Percentiles rank a stretch among this genome's conserved stretches.
These are phyloP conservation scores for Caerostris darwini DNA, from an alignment of 1,140 invertebrate genomes.

Conservation along the genomic window DNA sequence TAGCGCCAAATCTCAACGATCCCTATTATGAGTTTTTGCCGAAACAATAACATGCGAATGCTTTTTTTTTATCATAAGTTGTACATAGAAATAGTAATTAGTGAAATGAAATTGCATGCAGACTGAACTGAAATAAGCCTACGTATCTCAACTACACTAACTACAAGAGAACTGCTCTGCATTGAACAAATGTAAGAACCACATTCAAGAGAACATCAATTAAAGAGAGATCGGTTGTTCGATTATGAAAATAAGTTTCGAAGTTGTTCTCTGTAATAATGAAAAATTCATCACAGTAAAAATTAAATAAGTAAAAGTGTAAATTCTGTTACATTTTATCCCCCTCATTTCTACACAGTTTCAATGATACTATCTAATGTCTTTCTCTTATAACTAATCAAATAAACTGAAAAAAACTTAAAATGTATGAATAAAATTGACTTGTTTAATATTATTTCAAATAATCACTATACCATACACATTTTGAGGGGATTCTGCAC, in stretches of 20 bases:
- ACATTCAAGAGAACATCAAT: background rate
- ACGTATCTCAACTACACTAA: background rate
- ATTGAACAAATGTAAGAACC: background rate
- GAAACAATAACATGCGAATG: too few relatives aligned
- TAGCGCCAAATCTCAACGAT: too few relatives aligned
- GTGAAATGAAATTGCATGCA: background rate
- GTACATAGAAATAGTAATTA: too few relatives aligned
- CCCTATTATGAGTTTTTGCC: too few relatives aligned
- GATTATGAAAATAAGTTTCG: background rate
- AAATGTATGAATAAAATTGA: too few relatives aligned
- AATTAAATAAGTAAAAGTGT: background rate
- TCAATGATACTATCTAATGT: background rate
- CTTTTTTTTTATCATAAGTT: too few relatives aligned
- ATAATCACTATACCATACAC: too few relatives aligned
- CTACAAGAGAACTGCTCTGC: background rate
- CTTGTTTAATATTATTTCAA: too few relatives aligned
- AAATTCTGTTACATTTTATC: background rate
- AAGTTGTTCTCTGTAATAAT: background rate
- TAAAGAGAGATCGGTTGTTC: background rate
- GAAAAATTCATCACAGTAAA: constrained; percentile 9
- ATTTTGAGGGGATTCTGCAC: too few relatives aligned
- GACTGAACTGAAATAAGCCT: background rate
- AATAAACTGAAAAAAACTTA: too few relatives aligned
- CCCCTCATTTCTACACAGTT: background rate
- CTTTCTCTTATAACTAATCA: too few relatives aligned